Evolutionary conservation across 2,888 invertebrate genomes (phyloP), one percentile per base, ranked within the genome.

Genomic region (Drosophila neotestacea): DNA sequence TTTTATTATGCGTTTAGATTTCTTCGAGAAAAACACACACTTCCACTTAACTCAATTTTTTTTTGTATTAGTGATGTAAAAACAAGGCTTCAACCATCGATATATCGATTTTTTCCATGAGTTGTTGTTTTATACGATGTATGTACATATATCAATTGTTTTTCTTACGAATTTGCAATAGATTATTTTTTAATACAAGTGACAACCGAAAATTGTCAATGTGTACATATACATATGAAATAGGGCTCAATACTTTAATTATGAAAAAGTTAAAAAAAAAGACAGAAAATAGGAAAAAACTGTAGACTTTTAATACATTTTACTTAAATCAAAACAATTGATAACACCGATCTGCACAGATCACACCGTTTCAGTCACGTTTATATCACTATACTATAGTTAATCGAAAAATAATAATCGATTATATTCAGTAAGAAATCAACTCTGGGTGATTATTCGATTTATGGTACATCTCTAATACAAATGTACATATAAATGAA

Each of bases 401-500:
- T 3, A 30, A 6, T 41, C 16, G 10, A 10, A 30, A 34, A 27
- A 6, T 22, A 34, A n/a, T 7, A 22, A 39, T 55, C 62, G 47
- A 48, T 55, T 9, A 9, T 5, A 16, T 3, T 6, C 16, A 13
- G 11, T 11, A 22, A 6, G 11, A 42, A 55, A 13, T 13, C 62
- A 55, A 48, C 47, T 50, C n/a, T 46, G 34, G 6, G 13, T 1
- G 6, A 22, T 2, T 27, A 27, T 32, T 34, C 39, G 30, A 48
- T 56, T 7, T 46, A 38, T 41, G 22, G 48, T 27, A 16, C 71
- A 70, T 72, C 65, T 34, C 66, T 59, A 71, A 65, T 59, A 58
- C 62, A 70, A 63, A 63, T 70, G 51, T 63, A 70, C 62, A 70
- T 70, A 77, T 58, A 58, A 73, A 77, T 73, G 58, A 67, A 67